A percentile compares a stretch with the other conserved stretches of the same genome.
phyloP scores from a whole-genome alignment of 2,113 vertebrate genomes.

The Mus spicilegus region DNA sequence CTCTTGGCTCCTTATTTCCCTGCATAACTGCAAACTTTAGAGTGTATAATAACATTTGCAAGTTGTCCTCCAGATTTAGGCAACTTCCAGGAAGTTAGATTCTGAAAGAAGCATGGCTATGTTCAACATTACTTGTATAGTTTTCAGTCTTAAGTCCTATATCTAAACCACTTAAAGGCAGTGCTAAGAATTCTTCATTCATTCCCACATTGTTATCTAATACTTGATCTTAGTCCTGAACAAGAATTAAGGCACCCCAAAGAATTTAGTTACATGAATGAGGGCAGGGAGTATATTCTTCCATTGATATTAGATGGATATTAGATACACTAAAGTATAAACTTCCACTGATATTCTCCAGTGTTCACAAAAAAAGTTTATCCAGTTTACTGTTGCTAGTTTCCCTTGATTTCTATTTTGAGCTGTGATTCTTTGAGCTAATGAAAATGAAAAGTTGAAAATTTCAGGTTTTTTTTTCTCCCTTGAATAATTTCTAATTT shows the following conservation, averaged over 20 bases:
- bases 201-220: background rate
- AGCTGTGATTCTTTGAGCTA: constrained; percentile 36
- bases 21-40: background rate
- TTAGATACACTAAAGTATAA: constrained; percentile 2
- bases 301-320: background rate
- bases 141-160: constrained; percentile 8
- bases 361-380: background rate
- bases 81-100: background rate
- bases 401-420: constrained; percentile 54
- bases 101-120: background rate
- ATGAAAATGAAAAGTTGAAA: constrained; percentile 4
- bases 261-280: background rate
- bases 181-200: background rate
- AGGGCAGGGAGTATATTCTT: background rate
- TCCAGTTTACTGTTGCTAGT: background rate
- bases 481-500: constrained; percentile 10
- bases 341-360: background rate
- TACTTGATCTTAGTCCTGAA: background rate
- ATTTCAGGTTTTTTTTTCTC: constrained; percentile 23
- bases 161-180: background rate
- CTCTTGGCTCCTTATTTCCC: background rate
- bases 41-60: background rate
- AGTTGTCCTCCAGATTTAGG: background rate
- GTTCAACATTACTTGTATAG: background rate
- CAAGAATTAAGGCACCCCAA: constrained; percentile 16